phyloP scores from a whole-genome alignment of 2,888 invertebrate species.

The Chymomyza caudatula region DNA sequence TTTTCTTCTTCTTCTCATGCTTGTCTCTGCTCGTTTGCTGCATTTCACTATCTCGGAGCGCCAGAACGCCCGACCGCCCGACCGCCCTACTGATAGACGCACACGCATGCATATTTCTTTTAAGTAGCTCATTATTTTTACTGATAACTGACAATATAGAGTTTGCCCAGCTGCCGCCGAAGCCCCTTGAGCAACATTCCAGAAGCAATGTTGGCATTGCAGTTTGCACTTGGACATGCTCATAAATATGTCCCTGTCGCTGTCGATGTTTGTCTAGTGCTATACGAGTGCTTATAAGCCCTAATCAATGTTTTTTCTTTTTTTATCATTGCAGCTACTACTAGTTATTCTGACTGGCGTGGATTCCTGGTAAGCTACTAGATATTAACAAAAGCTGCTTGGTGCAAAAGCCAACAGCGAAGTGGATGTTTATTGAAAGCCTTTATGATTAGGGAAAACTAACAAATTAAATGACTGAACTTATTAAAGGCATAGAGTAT shows the following conservation, averaged over 20 bases:
- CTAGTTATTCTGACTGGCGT: no score
- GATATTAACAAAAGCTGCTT: no score
- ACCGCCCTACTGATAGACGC: background rate
- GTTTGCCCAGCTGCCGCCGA: background rate
- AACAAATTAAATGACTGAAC: no score
- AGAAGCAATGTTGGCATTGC: background rate
- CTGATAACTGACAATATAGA: conserved; percentile 35
- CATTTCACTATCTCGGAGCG: conserved; percentile 15
- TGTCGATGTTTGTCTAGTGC: background rate
- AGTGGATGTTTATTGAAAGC: no score
- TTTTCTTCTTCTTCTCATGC: background rate
- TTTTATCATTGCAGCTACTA: no score
- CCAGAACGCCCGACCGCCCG: background rate
- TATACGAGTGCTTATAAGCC: no score
- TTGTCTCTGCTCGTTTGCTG: conserved; percentile 7
- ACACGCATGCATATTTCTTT: conserved; percentile 38
- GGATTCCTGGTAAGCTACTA: no score
- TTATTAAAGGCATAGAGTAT: no score
- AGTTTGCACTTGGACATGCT: background rate
- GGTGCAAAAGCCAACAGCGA: no score
- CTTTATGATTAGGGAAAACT: no score
- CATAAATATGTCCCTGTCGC: background rate
- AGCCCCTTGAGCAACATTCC: background rate
- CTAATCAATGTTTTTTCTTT: no score
- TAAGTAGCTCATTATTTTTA: conserved; percentile 59